Conservation (phyloP, 2,113 vertebrate genomes). For the Smithornis capensis region DNA sequence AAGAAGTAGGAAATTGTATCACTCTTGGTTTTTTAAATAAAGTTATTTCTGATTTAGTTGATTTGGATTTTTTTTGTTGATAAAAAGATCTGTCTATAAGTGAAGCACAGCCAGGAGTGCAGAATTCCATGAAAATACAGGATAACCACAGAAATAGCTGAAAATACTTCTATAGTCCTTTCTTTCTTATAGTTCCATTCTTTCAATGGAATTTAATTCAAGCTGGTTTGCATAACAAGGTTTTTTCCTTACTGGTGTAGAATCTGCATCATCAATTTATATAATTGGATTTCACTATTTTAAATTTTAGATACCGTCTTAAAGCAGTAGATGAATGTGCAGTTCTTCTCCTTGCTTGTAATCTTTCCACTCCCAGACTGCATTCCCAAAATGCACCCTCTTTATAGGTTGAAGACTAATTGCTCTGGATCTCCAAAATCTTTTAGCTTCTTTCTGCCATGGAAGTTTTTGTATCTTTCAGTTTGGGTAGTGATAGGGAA, state of each 20-base stretch:
- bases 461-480: background rate
- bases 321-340: background rate
- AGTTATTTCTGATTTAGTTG: background rate
- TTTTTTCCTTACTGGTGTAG: background rate
- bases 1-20: background rate
- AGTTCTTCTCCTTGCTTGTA: background rate
- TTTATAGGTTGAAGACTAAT: background rate
- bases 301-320: background rate
- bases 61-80: background rate
- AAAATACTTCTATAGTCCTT: background rate
- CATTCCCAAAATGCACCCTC: background rate
- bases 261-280: background rate
- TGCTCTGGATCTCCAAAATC: background rate
- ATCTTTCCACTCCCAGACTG: constrained; percentile 13
- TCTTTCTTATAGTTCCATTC: no score
- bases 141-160: background rate
- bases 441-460: background rate
- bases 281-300: background rate
- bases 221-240: background rate
- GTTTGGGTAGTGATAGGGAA: background rate
- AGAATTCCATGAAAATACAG: background rate
- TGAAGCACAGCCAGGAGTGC: background rate
- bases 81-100: background rate
- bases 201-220: background rate
- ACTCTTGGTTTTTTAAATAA: constrained; percentile 13